Evolutionary conservation across 2,888 invertebrate genomes (phyloP).

Genomic region (Cremastinae sp.): DNA sequence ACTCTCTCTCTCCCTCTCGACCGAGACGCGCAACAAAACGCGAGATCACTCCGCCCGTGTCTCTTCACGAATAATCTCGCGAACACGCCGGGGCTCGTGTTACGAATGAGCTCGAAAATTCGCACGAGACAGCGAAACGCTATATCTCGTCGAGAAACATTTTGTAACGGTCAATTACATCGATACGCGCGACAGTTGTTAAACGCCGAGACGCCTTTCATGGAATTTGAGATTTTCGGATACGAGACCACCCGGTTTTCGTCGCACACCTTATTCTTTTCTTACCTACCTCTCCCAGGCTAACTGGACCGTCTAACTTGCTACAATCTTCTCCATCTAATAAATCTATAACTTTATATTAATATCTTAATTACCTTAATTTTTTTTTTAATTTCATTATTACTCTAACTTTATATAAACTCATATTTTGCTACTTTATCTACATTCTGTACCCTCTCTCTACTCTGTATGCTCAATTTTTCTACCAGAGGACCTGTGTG

Average conservation of each 20-base stretch:
- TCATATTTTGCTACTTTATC: too few relatives aligned
- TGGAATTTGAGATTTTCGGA: slow-evolving; percentile 51
- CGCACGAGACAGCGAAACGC: slow-evolving; percentile 13
- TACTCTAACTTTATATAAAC: too few relatives aligned
- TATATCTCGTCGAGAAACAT: slow-evolving; percentile 10
- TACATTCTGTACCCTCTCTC: too few relatives aligned
- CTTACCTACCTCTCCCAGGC: too few relatives aligned
- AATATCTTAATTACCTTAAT: too few relatives aligned
- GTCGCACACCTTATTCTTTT: slow-evolving; percentile 23
- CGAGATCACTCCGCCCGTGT: slow-evolving; percentile 8
- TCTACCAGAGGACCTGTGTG: too few relatives aligned
- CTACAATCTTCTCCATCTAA: neutral
- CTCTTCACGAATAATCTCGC: slow-evolving; percentile 40
- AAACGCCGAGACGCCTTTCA: slow-evolving; percentile 39
- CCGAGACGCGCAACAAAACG: neutral
- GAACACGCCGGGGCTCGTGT: slow-evolving; percentile 36
- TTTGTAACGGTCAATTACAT: slow-evolving; percentile 33
- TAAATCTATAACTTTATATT: too few relatives aligned
- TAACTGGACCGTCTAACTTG: too few relatives aligned
- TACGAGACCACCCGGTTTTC: slow-evolving; percentile 25
- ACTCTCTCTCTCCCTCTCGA: neutral
- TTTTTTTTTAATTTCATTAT: too few relatives aligned
- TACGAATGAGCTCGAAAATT: slow-evolving; percentile 40
- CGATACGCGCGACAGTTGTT: slow-evolving; percentile 60
- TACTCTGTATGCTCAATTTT: too few relatives aligned